These are phyloP conservation scores for Diadegma fenestrale DNA, from an alignment of 2,888 invertebrate genomes.

Conservation along the genomic window DNA sequence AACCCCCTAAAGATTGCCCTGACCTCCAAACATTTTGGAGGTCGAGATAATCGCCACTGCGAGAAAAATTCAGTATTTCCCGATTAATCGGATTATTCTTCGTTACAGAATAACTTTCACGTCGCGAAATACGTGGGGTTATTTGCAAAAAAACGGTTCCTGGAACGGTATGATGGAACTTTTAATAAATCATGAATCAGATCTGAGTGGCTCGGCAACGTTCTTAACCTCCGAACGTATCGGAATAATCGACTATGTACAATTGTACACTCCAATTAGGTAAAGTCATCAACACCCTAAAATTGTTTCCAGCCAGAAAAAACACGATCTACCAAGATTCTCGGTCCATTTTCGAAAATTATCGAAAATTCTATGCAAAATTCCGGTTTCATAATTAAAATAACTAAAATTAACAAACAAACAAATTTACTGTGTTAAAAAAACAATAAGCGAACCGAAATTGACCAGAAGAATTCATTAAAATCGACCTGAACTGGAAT, in stretches of 20 bases:
- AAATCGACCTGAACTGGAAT: no score
- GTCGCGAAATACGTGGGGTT: conserved; percentile 80
- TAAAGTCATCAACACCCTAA: conserved; percentile 75
- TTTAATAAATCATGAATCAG: conserved; percentile 80
- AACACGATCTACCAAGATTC: no score
- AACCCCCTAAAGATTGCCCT: no score
- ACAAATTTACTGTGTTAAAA: no score
- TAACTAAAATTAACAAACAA: no score
- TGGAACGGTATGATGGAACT: conserved; percentile 82
- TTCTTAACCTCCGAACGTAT: conserved; percentile 88
- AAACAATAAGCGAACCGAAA: no score
- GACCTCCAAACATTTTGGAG: no score
- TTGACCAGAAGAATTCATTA: conserved; percentile 4
- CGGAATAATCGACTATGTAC: conserved; percentile 88
- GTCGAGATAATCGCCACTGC: no score
- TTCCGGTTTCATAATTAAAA: no score
- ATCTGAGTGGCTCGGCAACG: conserved; percentile 84
- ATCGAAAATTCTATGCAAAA: background rate
- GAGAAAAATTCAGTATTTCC: no score
- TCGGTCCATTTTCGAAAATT: no score
- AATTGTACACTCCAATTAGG: conserved; percentile 89
- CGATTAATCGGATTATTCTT: background rate
- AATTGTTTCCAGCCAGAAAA: no score
- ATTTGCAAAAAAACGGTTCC: conserved; percentile 78
- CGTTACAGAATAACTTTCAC: conserved; percentile 74